A percentile compares a stretch with the other conserved stretches of the same genome.
Conservation (phyloP, 1,140 invertebrate genomes). For the Marisa cornuarietis region DNA sequence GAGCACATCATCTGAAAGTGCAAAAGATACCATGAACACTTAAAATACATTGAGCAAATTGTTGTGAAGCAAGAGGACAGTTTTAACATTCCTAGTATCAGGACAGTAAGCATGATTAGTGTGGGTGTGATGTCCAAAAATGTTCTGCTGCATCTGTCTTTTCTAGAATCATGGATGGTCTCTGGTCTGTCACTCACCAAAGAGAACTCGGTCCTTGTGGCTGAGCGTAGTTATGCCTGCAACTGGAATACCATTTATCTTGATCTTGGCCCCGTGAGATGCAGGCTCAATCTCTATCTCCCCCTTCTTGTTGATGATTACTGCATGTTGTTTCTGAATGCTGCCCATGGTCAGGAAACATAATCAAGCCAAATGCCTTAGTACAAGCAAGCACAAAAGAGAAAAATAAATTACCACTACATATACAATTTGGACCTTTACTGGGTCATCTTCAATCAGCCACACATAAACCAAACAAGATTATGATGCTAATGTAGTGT, state of each 20-base stretch:
- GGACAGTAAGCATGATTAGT: background rate
- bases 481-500: too few species aligned
- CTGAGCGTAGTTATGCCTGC: slow-evolving; percentile 49
- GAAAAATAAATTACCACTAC: too few species aligned
- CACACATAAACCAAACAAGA: too few species aligned
- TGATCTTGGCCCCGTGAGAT: slow-evolving; percentile 58
- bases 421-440: too few species aligned
- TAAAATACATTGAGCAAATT: background rate
- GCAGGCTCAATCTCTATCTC: slow-evolving; percentile 56
- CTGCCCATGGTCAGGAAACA: slow-evolving; percentile 43
- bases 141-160: background rate
- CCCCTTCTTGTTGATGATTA: slow-evolving; percentile 50
- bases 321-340: slow-evolving; percentile 64
- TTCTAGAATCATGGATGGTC: background rate
- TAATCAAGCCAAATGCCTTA: background rate
- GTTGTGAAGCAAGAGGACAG: background rate
- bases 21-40: background rate
- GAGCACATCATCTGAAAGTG: background rate
- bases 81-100: background rate
- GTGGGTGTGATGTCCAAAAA: background rate
- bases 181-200: slow-evolving; percentile 53
- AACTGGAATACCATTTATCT: slow-evolving; percentile 64
- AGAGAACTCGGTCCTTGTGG: slow-evolving; percentile 65
- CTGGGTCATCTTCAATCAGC: too few species aligned
- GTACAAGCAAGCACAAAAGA: too few species aligned